phyloP scores from a whole-genome alignment of 2,113 vertebrate genomes.

The Anolis carolinensis region DNA sequence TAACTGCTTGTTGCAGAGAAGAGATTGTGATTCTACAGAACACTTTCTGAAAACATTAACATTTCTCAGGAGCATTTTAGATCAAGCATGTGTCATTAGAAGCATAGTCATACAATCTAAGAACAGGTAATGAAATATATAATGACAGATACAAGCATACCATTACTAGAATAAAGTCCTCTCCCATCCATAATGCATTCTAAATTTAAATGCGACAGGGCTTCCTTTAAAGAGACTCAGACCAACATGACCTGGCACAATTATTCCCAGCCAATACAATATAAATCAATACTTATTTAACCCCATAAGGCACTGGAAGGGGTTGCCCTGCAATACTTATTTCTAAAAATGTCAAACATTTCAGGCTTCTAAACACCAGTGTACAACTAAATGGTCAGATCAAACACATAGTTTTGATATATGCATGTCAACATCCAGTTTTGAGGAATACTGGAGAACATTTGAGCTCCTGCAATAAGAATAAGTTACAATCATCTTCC shows the following conservation, averaged over 20 bases:
- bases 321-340: too few relatives aligned
- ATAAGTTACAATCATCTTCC: too few relatives aligned
- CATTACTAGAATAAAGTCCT: neutral
- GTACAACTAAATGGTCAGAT: neutral
- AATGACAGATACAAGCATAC: too few relatives aligned
- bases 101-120: neutral
- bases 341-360: neutral
- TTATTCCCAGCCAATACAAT: neutral
- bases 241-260: neutral
- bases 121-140: neutral
- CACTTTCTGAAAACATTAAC: neutral
- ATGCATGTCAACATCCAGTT: neutral
- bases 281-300: neutral
- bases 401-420: neutral
- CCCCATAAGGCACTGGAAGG: neutral
- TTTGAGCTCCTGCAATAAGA: neutral
- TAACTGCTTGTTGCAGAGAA: too few relatives aligned
- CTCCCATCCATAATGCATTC: neutral
- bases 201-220: neutral
- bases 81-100: neutral
- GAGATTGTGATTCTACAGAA: neutral
- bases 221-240: too few relatives aligned
- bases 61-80: neutral
- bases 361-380: neutral
- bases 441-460: neutral